phyloP scores from a whole-genome alignment of 2,797 vertebrate species.

The Pseudocheirus occidentalis region DNA sequence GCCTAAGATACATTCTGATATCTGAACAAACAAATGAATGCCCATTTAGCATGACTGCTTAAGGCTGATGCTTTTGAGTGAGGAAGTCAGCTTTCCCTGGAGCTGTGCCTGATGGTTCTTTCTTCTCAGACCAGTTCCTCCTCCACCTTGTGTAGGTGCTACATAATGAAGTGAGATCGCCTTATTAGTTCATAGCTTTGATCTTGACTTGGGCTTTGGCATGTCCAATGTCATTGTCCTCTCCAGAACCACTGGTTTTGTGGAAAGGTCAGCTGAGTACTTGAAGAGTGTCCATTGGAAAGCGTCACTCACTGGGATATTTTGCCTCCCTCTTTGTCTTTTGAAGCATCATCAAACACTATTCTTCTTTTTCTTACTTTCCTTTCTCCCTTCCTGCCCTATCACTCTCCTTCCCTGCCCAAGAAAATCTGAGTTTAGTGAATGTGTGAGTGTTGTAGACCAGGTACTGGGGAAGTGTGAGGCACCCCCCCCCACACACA shows the following conservation, averaged over 20 bases:
- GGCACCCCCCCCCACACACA: not conserved
- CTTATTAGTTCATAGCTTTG: not conserved
- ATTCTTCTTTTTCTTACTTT: not conserved
- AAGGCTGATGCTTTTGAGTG: not conserved
- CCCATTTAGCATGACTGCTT: not conserved
- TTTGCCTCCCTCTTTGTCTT: not conserved
- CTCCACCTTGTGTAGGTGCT: not conserved
- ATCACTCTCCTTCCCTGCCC: not conserved
- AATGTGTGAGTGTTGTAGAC: not conserved
- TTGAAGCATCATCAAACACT: not conserved
- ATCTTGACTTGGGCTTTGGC: not conserved
- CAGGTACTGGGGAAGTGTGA: not conserved
- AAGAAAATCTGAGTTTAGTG: not conserved
- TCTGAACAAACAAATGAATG: not conserved
- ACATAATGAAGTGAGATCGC: not conserved
- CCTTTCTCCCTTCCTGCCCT: not conserved
- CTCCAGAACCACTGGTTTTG: not conserved
- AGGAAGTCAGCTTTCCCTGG: not conserved
- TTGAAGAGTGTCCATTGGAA: not conserved
- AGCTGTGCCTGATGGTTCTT: not conserved
- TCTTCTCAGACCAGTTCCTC: not conserved
- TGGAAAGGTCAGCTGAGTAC: not conserved
- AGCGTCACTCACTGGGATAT: not conserved
- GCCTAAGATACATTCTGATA: not conserved
- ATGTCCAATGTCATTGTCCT: not conserved